These are phyloP conservation scores for Nyctibius bracteatus DNA, from an alignment of 2,113 vertebrate genomes.

Conservation along the genomic window DNA sequence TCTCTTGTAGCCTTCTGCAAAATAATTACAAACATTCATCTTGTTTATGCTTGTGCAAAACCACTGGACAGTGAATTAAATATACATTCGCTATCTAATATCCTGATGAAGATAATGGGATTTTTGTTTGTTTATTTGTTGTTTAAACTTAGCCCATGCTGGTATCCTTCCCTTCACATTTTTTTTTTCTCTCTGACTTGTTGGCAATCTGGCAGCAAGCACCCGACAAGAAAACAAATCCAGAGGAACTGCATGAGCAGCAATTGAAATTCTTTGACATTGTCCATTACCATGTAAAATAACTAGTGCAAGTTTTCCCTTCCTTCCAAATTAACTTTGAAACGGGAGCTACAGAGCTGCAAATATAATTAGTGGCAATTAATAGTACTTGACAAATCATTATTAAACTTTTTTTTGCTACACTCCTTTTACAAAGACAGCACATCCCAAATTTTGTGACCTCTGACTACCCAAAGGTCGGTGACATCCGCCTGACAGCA, in stretches of 20 bases:
- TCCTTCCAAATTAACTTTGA: slow-evolving; percentile 60
- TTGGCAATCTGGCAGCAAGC: slow-evolving; percentile 27
- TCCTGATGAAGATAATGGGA: background rate
- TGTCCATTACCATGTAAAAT: slow-evolving; percentile 37
- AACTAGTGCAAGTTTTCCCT: slow-evolving; percentile 45
- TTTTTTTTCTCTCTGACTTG: slow-evolving; percentile 35
- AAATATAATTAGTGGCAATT: slow-evolving; percentile 55
- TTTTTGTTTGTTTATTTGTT: slow-evolving; percentile 1
- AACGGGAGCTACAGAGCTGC: slow-evolving; percentile 31
- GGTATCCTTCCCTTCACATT: background rate
- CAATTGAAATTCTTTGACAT: slow-evolving; percentile 39
- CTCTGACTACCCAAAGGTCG: slow-evolving; percentile 52
- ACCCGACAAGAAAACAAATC: slow-evolving; percentile 44
- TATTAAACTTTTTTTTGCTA: slow-evolving; percentile 54
- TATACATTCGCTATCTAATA: background rate
- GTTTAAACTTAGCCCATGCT: background rate
- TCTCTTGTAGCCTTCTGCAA: background rate
- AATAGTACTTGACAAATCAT: slow-evolving; percentile 56
- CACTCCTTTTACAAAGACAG: slow-evolving; percentile 8
- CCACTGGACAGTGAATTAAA: background rate
- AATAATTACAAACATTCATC: background rate
- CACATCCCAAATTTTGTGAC: slow-evolving; percentile 44
- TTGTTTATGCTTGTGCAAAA: background rate
- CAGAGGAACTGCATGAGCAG: slow-evolving; percentile 15
- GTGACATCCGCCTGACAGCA: slow-evolving; percentile 41